These are phyloP conservation scores for Eumacrocentrus americanus DNA, from an alignment of 2,888 invertebrate genomes.

Conservation along the genomic window DNA sequence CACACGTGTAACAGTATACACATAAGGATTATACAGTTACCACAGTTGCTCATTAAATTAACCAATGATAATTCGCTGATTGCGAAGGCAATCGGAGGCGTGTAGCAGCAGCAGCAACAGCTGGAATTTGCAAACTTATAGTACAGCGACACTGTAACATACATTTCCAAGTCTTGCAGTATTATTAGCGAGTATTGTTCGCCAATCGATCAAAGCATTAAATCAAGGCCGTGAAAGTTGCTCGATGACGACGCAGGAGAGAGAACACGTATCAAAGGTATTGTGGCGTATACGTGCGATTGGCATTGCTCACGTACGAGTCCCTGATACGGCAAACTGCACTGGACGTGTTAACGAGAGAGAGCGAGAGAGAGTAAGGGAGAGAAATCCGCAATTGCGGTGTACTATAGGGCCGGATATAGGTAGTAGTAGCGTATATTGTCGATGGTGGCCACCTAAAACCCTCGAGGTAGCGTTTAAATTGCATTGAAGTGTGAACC, in stretches of 20 bases:
- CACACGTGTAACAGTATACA: background rate
- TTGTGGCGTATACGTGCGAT: slow-evolving; percentile 23
- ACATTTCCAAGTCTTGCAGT: slow-evolving; percentile 2
- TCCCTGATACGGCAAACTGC: slow-evolving; percentile 21
- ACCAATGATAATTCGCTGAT: background rate
- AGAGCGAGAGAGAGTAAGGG: too few relatives aligned
- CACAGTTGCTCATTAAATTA: background rate
- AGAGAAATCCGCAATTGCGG: slow-evolving; percentile 3
- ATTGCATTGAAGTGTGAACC: slow-evolving; percentile 6
- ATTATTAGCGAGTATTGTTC: slow-evolving; percentile 10
- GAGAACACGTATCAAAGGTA: slow-evolving; percentile 14
- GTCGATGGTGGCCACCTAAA: background rate
- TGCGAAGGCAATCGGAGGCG: too few relatives aligned
- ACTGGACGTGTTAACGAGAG: slow-evolving; percentile 24
- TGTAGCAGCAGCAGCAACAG: too few relatives aligned
- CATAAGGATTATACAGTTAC: too few relatives aligned
- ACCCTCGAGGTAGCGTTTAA: background rate
- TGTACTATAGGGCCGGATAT: background rate
- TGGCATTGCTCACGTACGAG: slow-evolving; percentile 22
- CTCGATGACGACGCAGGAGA: slow-evolving; percentile 27
- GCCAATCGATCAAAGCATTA: slow-evolving; percentile 35
- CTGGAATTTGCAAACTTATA: too few relatives aligned
- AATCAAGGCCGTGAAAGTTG: slow-evolving; percentile 43
- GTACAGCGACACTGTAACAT: too few relatives aligned
- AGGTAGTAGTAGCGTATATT: background rate